A percentile compares a stretch with the other conserved stretches of the same genome.
These are phyloP conservation scores for Eupithecia insigniata DNA, from an alignment of 2,888 invertebrate species.

Conservation along the genomic window DNA sequence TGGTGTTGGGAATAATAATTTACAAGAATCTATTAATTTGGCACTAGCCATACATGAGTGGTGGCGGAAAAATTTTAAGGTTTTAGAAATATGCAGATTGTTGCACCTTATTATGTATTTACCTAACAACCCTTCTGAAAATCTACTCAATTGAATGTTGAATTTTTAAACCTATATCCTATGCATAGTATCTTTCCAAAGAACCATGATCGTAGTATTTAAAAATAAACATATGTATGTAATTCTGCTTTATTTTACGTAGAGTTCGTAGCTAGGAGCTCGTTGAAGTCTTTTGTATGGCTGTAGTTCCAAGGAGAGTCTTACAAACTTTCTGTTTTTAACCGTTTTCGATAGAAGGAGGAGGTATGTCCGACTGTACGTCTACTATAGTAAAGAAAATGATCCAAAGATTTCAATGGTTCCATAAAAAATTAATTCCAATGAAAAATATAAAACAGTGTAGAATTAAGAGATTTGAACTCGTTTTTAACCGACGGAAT, in stretches of 20 bases:
- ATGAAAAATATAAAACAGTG: too few species aligned
- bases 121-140: background rate
- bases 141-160: background rate
- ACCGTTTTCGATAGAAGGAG: too few species aligned
- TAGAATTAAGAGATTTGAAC: too few species aligned
- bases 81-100: too few species aligned
- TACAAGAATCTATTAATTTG: constrained; percentile 20
- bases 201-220: background rate
- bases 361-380: too few species aligned
- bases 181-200: background rate
- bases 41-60: background rate
- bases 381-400: too few species aligned
- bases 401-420: too few species aligned
- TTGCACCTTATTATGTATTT: background rate
- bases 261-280: background rate
- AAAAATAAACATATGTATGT: too few species aligned
- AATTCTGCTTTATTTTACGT: background rate
- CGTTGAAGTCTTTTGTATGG: background rate
- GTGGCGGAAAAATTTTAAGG: background rate
- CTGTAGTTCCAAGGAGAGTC: background rate
- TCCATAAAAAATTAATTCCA: too few species aligned
- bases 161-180: background rate
- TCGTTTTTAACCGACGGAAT: too few species aligned
- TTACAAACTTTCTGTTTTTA: too few species aligned
- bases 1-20: constrained; percentile 24